phyloP scores from a whole-genome alignment of 2,797 vertebrate species.

The Mallotus villosus region DNA sequence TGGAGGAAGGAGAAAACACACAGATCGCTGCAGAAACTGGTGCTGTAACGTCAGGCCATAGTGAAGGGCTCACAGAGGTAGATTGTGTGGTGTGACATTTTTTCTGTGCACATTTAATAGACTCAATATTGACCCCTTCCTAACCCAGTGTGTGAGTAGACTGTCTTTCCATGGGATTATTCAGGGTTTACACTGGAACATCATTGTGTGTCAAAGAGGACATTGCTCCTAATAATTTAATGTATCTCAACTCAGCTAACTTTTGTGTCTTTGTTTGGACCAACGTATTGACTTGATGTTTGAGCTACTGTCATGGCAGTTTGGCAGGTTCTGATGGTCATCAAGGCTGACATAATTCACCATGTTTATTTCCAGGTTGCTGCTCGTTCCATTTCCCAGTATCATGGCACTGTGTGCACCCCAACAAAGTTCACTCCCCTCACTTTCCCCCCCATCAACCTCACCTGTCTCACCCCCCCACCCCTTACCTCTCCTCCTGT shows the following conservation, averaged over 20 bases:
- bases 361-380: conserved; percentile 57
- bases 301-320: neutral
- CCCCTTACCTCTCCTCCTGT: conserved; percentile 52
- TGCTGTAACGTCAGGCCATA: conserved; percentile 56
- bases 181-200: neutral
- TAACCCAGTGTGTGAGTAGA: neutral
- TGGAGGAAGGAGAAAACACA: conserved; percentile 27
- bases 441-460: conserved; percentile 25
- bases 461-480: neutral
- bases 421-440: neutral
- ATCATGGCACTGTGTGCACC: neutral
- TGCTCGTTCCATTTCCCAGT: conserved; percentile 4
- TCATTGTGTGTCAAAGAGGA: neutral
- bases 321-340: neutral
- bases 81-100: conserved; percentile 61
- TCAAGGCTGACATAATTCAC: conserved; percentile 1
- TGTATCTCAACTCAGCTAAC: neutral
- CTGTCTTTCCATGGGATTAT: too few relatives aligned
- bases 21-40: conserved; percentile 33
- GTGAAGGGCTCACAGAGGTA: conserved; percentile 80
- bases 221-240: neutral
- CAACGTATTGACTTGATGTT: neutral
- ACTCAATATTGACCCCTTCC: neutral
- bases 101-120: neutral
- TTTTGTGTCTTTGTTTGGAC: neutral